Percentiles rank a stretch among this genome's conserved stretches.
Conservation (phyloP, 2,888 invertebrate species). For the Folsomia manolachei region DNA sequence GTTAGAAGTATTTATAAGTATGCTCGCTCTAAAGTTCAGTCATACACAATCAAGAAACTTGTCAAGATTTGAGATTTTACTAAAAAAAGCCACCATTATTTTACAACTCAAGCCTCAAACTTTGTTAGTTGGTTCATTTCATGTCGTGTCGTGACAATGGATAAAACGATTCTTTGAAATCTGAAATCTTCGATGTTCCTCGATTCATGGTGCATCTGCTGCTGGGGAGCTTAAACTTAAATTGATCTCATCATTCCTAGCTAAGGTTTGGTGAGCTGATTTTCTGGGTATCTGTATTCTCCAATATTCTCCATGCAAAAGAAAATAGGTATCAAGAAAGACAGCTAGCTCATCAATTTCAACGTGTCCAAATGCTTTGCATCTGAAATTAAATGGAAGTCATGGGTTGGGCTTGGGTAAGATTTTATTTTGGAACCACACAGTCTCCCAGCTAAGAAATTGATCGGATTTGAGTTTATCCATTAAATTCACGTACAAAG, state of each 20-base stretch:
- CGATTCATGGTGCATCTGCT: neutral
- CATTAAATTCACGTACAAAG: neutral
- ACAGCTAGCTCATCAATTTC: neutral
- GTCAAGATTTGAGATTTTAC: constrained; percentile 8
- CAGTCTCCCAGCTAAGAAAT: neutral
- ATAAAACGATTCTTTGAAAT: constrained; percentile 1
- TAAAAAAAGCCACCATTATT: constrained; percentile 8
- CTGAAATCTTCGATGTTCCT: neutral
- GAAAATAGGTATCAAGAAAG: neutral
- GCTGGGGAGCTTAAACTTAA: no score
- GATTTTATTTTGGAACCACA: neutral
- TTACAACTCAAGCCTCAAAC: constrained; percentile 13
- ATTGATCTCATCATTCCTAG: no score
- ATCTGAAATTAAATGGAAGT: neutral
- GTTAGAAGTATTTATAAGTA: no score
- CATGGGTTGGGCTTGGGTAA: neutral
- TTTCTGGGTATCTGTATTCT: neutral
- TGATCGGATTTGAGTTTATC: neutral
- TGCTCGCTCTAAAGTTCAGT: neutral
- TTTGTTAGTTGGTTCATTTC: constrained; percentile 17
- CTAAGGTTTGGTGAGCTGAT: no score
- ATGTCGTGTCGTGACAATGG: neutral
- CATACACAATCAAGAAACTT: neutral
- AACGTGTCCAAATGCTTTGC: neutral
- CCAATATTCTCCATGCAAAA: neutral